A percentile compares a stretch with the other conserved stretches of the same genome.
These are phyloP conservation scores for Acropternis orthonyx DNA, from an alignment of 2,797 vertebrate genomes.

Conservation along the genomic window DNA sequence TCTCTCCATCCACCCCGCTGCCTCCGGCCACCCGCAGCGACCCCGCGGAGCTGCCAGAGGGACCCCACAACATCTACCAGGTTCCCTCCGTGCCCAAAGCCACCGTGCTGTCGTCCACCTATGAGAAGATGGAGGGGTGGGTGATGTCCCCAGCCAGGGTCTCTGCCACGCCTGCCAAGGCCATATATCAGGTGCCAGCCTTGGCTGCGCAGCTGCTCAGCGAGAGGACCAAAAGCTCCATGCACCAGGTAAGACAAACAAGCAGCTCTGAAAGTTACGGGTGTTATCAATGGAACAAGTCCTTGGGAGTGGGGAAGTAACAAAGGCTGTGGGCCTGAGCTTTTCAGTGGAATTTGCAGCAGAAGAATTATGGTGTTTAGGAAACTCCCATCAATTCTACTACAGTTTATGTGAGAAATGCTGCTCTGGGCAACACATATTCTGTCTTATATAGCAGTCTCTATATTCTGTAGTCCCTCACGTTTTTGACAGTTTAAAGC, in stretches of 20 bases:
- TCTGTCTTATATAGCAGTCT: too few relatives aligned
- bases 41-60: background rate
- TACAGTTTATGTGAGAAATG: background rate
- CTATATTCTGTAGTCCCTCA: background rate
- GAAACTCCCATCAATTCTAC: background rate
- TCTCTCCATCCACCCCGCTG: constrained; percentile 44
- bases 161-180: background rate
- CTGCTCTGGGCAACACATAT: background rate
- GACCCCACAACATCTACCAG: constrained; percentile 79
- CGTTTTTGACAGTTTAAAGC: background rate
- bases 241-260: constrained; percentile 73
- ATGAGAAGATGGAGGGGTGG: constrained; percentile 84
- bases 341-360: background rate
- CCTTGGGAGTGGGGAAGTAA: accelerated
- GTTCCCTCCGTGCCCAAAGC: constrained; percentile 71
- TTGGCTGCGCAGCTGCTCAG: constrained; percentile 62
- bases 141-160: constrained; percentile 64
- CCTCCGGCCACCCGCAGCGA: background rate
- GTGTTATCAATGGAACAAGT: accelerated
- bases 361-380: background rate
- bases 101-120: constrained; percentile 49
- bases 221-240: constrained; percentile 61
- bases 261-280: background rate
- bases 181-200: constrained; percentile 61
- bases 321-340: background rate